Conservation (phyloP, 2,113 vertebrate species). For the Delphinapterus leucas region DNA sequence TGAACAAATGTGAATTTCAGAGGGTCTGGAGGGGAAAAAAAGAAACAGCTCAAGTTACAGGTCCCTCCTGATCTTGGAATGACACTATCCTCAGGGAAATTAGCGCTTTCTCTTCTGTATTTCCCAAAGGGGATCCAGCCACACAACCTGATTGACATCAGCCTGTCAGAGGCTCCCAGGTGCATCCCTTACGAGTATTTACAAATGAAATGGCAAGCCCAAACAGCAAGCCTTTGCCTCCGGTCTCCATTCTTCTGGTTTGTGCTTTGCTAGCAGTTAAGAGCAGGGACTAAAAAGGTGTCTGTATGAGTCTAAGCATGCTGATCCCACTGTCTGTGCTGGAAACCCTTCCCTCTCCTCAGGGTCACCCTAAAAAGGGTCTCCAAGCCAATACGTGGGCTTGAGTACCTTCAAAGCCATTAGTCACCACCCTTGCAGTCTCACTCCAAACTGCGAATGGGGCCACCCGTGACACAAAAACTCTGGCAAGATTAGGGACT, state of each 20-base stretch:
- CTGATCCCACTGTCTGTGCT: background rate
- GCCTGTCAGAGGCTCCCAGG: conserved; percentile 60
- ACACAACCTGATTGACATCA: conserved; percentile 61
- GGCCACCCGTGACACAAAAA: conserved; percentile 74
- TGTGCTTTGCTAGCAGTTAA: conserved; percentile 37
- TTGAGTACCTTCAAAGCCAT: conserved; percentile 59
- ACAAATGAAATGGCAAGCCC: conserved; percentile 59
- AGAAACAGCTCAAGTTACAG: conserved; percentile 79
- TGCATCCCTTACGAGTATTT: conserved; percentile 50
- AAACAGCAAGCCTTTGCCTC: conserved; percentile 56
- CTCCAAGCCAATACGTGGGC: conserved; percentile 22
- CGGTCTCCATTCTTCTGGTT: background rate
- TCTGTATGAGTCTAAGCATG: conserved; percentile 17
- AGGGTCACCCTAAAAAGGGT: background rate
- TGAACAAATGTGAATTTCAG: conserved; percentile 80
- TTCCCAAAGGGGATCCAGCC: conserved; percentile 60
- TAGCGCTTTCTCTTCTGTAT: conserved; percentile 80
- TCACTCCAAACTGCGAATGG: conserved; percentile 28
- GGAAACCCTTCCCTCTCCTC: conserved; percentile 23
- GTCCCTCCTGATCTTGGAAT: conserved; percentile 80
- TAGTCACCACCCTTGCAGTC: conserved; percentile 66
- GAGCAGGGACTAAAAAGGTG: background rate
- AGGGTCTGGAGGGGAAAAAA: conserved; percentile 71
- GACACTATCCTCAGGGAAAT: conserved; percentile 80
- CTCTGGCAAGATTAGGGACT: conserved; percentile 57